phyloP scores from a whole-genome alignment of 2,113 vertebrate species.

The Myrmecophaga tridactyla region DNA sequence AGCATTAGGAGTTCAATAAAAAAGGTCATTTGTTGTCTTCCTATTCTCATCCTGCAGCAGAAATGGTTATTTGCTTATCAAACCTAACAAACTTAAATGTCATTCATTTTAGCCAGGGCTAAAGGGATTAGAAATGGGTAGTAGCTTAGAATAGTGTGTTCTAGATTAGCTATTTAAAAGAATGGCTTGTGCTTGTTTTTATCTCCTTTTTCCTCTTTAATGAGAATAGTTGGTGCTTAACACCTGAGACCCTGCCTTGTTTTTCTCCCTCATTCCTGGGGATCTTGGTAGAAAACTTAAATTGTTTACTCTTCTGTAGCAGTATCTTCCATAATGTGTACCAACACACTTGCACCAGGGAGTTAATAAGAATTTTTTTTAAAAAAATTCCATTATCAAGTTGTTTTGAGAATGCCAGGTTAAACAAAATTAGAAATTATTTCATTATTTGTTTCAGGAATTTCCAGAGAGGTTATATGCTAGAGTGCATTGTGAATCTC shows the following conservation, averaged over 20 bases:
- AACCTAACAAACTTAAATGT: constrained; percentile 10
- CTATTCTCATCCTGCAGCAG: neutral
- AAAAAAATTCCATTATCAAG: neutral
- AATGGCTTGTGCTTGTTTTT: neutral
- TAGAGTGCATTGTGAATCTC: neutral
- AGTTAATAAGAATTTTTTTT: neutral
- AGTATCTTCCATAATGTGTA: neutral
- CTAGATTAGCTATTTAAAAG: neutral
- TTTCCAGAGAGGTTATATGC: neutral
- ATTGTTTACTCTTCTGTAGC: neutral
- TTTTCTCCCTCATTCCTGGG: neutral
- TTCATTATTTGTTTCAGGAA: neutral
- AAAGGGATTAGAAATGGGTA: constrained; percentile 17
- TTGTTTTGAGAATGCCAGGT: constrained; percentile 19
- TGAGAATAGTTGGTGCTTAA: neutral
- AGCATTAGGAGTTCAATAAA: neutral
- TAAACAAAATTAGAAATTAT: constrained; percentile 18
- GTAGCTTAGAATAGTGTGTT: neutral
- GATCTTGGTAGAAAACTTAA: constrained; percentile 11
- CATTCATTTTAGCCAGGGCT: neutral
- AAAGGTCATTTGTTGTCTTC: neutral
- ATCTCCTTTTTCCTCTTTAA: neutral
- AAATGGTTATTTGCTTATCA: constrained; percentile 42
- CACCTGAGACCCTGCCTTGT: neutral
- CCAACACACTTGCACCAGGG: neutral